Evolutionary conservation across 2,113 vertebrate genomes (phyloP), one percentile per base, ranked within the genome.

Genomic region (Chascanopsetta lugubris): DNA sequence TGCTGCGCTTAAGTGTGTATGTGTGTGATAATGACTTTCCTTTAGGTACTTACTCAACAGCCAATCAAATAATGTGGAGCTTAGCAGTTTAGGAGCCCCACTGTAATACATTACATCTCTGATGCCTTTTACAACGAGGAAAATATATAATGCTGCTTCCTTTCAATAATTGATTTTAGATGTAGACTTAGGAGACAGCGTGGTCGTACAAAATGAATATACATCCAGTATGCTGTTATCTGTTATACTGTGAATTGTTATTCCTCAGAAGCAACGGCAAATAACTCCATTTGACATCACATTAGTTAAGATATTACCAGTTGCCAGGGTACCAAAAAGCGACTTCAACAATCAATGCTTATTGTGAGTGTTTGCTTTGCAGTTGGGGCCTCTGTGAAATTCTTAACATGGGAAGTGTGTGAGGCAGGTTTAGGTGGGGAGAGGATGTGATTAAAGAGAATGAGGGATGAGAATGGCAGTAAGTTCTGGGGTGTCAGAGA

Each of bases 401-500:
- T 82, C 71, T 25, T 76, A 82, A 80, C 57, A 40, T 1, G 25
- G 55, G 82, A 80, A 67, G 48, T 72, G 61, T 75, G 60, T 63
- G 82, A 79, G 61, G 69, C 84, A 83, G 77, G 77, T 88, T 80
- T 57, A 61, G 62, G 82, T 67, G 74, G 60, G 81, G 77, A 86
- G 75, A 58, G 72, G 58, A 68, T 58, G 47, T 84, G 85, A 90
- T 85, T 86, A 87, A 90, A 88, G 80, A 57, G 87, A 86, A 89
- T 87, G 79, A 27, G 65, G 68, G 65, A 89, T 74, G 69, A 79
- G 78, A 84, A 70, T 76, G 75, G 50, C 67, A 75, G 72, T 68
- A 65, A 82, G 84, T 84, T 83, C 67, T 57, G 62, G 47, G 59
- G 30, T 81, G 76, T 84, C 82, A 77, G 42, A 86, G 82, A 79